Percentiles rank a stretch among this genome's conserved stretches.
phyloP scores from a whole-genome alignment of 2,888 invertebrate species.

The Caenorhabditis sp. region DNA sequence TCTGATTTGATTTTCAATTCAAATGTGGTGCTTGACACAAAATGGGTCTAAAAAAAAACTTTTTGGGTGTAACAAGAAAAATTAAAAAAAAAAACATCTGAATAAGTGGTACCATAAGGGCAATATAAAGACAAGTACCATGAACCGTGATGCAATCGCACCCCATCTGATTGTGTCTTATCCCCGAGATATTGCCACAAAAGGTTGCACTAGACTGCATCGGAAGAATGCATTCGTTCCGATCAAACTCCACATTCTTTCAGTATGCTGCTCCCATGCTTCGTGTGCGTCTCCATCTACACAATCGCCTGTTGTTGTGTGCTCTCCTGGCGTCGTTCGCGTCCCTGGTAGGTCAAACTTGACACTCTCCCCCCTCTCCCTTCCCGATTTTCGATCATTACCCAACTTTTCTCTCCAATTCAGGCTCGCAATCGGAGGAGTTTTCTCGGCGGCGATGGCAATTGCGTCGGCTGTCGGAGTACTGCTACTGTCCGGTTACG shows the following conservation, averaged over 20 bases:
- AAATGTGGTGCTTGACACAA: too few relatives aligned
- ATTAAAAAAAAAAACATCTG: too few relatives aligned
- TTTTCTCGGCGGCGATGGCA: conserved; percentile 93
- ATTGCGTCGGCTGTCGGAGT: conserved; percentile 92
- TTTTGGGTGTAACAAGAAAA: too few relatives aligned
- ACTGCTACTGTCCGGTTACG: conserved; percentile 90
- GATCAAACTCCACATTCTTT: conserved; percentile 25
- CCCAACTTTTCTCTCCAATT: conserved; percentile 23
- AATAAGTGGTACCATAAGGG: too few relatives aligned
- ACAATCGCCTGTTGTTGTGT: conserved; percentile 81
- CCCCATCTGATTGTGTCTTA: too few relatives aligned
- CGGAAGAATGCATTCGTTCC: too few relatives aligned
- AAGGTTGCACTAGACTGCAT: too few relatives aligned
- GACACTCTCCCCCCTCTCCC: neutral
- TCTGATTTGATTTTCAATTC: neutral
- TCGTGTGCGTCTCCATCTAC: conserved; percentile 80
- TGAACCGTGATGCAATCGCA: too few relatives aligned
- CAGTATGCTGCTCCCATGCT: conserved; percentile 81
- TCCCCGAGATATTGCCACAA: too few relatives aligned
- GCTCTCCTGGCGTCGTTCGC: conserved; percentile 91
- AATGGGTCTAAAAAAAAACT: too few relatives aligned
- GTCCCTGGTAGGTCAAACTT: conserved; percentile 87
- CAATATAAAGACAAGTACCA: too few relatives aligned
- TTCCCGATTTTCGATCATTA: neutral
- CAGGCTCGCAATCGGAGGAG: conserved; percentile 87